phyloP scores from a whole-genome alignment of 2,113 vertebrate genomes.

The Sterrhoptilus dennistouni region DNA sequence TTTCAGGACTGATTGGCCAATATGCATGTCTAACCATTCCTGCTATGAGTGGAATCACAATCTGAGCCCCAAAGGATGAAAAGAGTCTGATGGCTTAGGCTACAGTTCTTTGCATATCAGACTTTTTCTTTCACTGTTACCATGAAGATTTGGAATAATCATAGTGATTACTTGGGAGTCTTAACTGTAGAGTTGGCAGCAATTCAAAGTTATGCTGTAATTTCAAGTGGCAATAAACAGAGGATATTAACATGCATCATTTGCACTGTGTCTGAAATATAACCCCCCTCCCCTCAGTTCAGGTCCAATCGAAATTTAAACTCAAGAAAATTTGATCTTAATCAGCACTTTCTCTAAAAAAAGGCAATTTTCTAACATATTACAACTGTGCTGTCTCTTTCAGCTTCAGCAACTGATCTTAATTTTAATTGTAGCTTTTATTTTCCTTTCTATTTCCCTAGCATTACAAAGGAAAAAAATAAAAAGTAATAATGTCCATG shows the following conservation, averaged over 20 bases:
- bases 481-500: background rate
- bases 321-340: conserved; percentile 52
- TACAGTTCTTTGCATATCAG: background rate
- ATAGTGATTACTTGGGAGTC: conserved; percentile 46
- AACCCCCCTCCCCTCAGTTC: conserved; percentile 1
- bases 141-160: conserved; percentile 51
- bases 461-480: background rate
- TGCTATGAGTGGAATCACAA: background rate
- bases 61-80: background rate
- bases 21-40: background rate
- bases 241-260: conserved; percentile 48
- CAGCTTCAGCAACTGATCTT: background rate
- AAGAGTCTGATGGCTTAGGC: background rate
- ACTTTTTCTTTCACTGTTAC: background rate
- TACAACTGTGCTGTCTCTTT: background rate
- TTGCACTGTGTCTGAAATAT: conserved; percentile 29
- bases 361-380: conserved; percentile 20
- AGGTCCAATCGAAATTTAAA: conserved; percentile 44
- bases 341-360: conserved; percentile 54
- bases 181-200: conserved; percentile 47
- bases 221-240: conserved; percentile 60
- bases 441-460: background rate
- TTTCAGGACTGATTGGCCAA: background rate
- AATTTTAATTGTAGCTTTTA: conserved; percentile 10
- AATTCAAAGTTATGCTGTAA: conserved; percentile 49